These are phyloP conservation scores for Acanthurus leucopareius DNA, from an alignment of 2,797 vertebrate species.

Conservation along the genomic window DNA sequence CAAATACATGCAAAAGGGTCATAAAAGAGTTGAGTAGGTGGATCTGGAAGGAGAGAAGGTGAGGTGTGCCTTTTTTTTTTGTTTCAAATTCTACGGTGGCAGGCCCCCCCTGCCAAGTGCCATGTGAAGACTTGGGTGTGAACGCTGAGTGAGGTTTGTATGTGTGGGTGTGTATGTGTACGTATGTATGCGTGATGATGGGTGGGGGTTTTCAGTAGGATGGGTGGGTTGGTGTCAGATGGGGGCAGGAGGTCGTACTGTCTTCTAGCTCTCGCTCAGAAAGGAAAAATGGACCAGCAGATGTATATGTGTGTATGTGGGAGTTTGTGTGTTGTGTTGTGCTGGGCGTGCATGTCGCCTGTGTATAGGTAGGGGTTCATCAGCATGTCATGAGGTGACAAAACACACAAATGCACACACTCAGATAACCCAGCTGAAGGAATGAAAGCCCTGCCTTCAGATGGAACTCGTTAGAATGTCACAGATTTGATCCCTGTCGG, in stretches of 20 bases:
- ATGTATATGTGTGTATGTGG: slow-evolving; percentile 88
- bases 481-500: slow-evolving; percentile 96
- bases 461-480: slow-evolving; percentile 92
- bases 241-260: slow-evolving; percentile 96
- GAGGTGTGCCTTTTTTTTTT: slow-evolving; percentile 79
- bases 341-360: slow-evolving; percentile 85
- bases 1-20: slow-evolving; percentile 60
- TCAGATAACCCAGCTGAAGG: slow-evolving; percentile 68
- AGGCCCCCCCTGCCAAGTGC: slow-evolving; percentile 89
- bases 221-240: slow-evolving; percentile 83
- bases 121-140: slow-evolving; percentile 97
- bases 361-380: slow-evolving; percentile 78
- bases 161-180: slow-evolving; percentile 1
- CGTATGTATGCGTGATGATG: slow-evolving; percentile 10
- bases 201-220: slow-evolving; percentile 39
- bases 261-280: slow-evolving; percentile 89
- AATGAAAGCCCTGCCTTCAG: slow-evolving; percentile 83
- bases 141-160: slow-evolving; percentile 87
- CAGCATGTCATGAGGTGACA: slow-evolving; percentile 75
- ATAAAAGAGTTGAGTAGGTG: slow-evolving; percentile 62
- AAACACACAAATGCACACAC: slow-evolving; percentile 69
- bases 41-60: slow-evolving; percentile 37
- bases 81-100: slow-evolving; percentile 91
- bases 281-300: slow-evolving; percentile 88
- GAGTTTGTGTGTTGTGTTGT: slow-evolving; percentile 72